phyloP scores from a whole-genome alignment of 2,113 vertebrate species.

The Pantherophis guttatus region DNA sequence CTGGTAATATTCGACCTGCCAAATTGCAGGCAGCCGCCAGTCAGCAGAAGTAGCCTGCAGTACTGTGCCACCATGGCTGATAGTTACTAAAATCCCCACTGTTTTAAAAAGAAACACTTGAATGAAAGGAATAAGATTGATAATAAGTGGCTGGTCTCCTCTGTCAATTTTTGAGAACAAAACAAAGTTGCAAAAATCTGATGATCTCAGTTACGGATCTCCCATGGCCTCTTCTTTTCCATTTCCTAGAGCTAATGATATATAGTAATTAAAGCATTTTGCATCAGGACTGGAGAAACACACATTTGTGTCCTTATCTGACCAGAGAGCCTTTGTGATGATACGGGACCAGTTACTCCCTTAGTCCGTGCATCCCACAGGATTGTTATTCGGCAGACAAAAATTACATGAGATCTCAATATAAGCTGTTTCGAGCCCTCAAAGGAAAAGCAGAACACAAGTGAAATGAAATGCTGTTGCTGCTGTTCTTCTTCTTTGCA shows the following conservation, averaged over 20 bases:
- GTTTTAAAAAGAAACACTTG: background rate
- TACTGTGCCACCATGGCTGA: no score
- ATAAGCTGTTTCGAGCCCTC: background rate
- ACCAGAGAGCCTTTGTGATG: background rate
- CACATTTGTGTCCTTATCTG: background rate
- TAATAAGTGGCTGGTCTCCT: background rate
- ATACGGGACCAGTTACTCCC: background rate
- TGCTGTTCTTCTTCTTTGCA: background rate
- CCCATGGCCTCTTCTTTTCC: slow-evolving; percentile 6
- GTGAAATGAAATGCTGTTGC: background rate
- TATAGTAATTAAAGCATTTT: background rate
- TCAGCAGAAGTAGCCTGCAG: no score
- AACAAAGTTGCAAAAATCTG: slow-evolving; percentile 37
- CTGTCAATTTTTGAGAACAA: slow-evolving; percentile 27
- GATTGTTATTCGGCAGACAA: background rate
- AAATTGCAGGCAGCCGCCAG: no score
- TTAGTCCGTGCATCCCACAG: background rate
- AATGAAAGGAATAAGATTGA: background rate
- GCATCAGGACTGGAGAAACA: background rate
- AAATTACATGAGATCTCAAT: background rate
- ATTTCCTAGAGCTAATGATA: slow-evolving; percentile 15
- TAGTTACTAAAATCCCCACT: background rate
- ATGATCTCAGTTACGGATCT: slow-evolving; percentile 8
- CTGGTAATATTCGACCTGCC: no score
- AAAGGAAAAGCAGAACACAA: background rate